Evolutionary conservation across 2,113 vertebrate species (phyloP).

Genomic region (Plotosus lineatus): DNA sequence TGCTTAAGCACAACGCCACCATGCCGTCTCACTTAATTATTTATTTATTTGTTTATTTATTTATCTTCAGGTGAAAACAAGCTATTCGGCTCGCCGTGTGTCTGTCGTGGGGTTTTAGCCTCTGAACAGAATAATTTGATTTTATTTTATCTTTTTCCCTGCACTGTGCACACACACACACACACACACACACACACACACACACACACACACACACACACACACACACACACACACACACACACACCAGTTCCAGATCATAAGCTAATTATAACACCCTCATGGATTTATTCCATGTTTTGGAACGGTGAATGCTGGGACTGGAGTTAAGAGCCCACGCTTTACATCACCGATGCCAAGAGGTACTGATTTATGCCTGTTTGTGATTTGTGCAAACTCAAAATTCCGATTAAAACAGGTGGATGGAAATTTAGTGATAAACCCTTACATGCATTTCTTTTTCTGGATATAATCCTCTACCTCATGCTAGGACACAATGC

Average conservation of each 20-base stretch:
- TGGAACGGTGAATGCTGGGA: neutral
- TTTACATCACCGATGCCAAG: neutral
- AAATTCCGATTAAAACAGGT: neutral
- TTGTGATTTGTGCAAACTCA: neutral
- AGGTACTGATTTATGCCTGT: neutral
- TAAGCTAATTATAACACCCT: neutral
- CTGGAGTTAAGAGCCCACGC: neutral
- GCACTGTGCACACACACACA: no score
- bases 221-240: no score
- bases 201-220: no score
- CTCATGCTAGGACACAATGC: conserved; percentile 8
- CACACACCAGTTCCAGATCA: neutral
- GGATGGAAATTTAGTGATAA: neutral
- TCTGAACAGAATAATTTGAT: neutral
- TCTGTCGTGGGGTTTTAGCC: neutral
- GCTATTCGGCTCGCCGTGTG: neutral
- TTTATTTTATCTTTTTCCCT: neutral
- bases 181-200: no score
- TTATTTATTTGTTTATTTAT: no score
- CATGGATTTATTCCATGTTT: neutral
- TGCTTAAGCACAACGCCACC: no score
- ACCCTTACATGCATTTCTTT: neutral
- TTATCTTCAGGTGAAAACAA: no score
- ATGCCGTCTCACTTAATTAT: no score
- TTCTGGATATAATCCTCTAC: neutral